phyloP scores from a whole-genome alignment of 2,888 invertebrate species.

The Baccha elongata region DNA sequence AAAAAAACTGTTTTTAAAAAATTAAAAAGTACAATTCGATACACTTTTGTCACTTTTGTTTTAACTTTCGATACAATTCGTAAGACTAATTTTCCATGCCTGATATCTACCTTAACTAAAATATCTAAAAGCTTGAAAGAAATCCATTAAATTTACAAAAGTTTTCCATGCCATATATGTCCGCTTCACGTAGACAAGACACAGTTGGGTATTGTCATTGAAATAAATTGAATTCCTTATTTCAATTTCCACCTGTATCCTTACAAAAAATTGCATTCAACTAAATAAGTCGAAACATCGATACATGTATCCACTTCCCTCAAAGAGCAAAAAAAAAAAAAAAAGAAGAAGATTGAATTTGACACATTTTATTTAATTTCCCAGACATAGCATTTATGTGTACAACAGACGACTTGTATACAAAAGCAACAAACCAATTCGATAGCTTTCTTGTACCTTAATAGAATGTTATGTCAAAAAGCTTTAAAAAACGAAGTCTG shows the following conservation, averaged over 20 bases:
- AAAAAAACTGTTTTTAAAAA: too few relatives aligned
- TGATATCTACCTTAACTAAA: too few relatives aligned
- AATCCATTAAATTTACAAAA: too few relatives aligned
- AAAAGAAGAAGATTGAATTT: conserved; percentile 37
- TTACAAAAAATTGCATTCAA: background rate
- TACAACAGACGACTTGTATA: background rate
- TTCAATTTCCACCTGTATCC: conserved; percentile 12
- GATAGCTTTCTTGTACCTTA: conserved; percentile 33
- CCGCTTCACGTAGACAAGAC: too few relatives aligned
- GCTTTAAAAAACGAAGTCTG: conserved; percentile 19
- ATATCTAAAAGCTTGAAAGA: too few relatives aligned
- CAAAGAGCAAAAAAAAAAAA: background rate
- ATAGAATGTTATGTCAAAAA: conserved; percentile 53
- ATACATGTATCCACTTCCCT: conserved; percentile 26
- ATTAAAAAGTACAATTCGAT: too few relatives aligned
- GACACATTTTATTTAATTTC: conserved; percentile 68
- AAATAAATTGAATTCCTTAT: conserved; percentile 48
- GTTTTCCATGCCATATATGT: too few relatives aligned
- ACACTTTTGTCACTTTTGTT: too few relatives aligned
- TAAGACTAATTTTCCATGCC: too few relatives aligned
- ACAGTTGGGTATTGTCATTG: background rate
- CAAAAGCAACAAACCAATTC: conserved; percentile 11
- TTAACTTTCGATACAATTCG: too few relatives aligned
- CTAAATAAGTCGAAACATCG: conserved; percentile 17
- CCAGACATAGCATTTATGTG: conserved; percentile 1